Evolutionary conservation across 1,140 invertebrate species (phyloP).

Genomic region (Musca vetustissima): DNA sequence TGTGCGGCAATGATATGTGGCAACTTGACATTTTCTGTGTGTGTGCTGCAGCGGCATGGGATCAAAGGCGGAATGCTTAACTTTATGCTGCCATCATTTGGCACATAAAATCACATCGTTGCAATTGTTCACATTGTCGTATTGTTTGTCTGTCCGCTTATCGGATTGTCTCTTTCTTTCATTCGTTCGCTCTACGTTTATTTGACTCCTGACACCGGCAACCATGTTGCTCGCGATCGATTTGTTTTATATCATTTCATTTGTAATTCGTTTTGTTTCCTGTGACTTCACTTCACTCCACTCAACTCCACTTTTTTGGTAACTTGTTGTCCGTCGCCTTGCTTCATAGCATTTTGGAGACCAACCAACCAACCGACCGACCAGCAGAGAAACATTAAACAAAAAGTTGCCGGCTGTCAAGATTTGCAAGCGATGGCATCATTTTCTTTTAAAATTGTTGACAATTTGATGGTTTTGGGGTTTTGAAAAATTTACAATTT

Average conservation of each 20-base stretch:
- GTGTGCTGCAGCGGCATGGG: not conserved
- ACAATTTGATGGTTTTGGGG: too few relatives aligned
- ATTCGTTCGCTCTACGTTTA: too few relatives aligned
- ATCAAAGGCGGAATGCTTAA: constrained; percentile 23
- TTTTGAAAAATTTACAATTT: too few relatives aligned
- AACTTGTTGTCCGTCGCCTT: not conserved
- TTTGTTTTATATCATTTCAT: too few relatives aligned
- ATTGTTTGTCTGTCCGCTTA: not conserved
- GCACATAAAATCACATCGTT: constrained; percentile 28
- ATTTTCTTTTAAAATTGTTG: not conserved
- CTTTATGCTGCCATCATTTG: constrained; percentile 26
- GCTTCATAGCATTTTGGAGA: too few relatives aligned
- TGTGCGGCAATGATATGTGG: constrained; percentile 3
- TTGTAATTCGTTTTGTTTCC: not conserved
- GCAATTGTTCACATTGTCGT: constrained; percentile 18
- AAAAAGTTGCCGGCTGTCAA: constrained; percentile 24
- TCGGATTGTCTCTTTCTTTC: too few relatives aligned
- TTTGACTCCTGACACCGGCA: too few relatives aligned
- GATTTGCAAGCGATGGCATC: constrained; percentile 21
- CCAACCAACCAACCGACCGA: too few relatives aligned
- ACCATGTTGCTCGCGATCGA: too few relatives aligned
- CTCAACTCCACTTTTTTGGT: too few relatives aligned
- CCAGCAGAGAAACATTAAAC: constrained; percentile 12
- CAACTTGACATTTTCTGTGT: constrained; percentile 21
- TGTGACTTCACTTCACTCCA: not conserved